Evolutionary conservation across 2,797 vertebrate species (phyloP), one percentile per base, ranked within the genome.

Genomic region (Adelosebastes latens): DNA sequence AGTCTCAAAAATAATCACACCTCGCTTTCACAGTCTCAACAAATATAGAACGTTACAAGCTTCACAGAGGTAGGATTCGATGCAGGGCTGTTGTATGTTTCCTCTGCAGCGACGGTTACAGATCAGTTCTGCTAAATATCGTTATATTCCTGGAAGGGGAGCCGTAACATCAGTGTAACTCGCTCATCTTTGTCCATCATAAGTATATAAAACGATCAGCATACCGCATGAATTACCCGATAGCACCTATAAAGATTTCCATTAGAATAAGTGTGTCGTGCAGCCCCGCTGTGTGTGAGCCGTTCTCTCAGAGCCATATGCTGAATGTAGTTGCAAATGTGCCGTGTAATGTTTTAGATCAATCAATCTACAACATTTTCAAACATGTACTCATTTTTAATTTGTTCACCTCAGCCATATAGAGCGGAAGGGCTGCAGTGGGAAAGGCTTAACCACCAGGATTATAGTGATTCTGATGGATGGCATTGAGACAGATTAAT

Each of bases 401-500:
- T 84, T 70, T 87, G 75, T 79, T 77, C 75, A 81, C 71, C 67
- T 79, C 68, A 9, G 75, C 66, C 72, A 70, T 69, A 52, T 22
- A 77, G 72, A 87, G 75, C 65, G 77, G 61, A 69, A 27, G 25
- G 65, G 76, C 81, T 86, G 81, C 82, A 81, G 82, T 59, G 70
- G 71, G 71, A 79, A 83, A 80, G 81, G 76, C 76, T 79, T 80
- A 85, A 81, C 74, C 76, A 77, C 82, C 22, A 24, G 87, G 87
- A 91, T 92, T 91, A 87, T 81, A 86, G 87, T 88, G 78, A 71
- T 85, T 88, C 87, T 93, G 93, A 92, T 94, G 89, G 91, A 93
- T 92, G 82, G 89, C 87, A 80, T 88, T 87, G 86, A 93, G 92
- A 93, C 89, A 86, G 89, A 94, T 93, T 92, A 92, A 94, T 93